phyloP scores from a whole-genome alignment of 2,797 vertebrate species.

The Columba guinea region DNA sequence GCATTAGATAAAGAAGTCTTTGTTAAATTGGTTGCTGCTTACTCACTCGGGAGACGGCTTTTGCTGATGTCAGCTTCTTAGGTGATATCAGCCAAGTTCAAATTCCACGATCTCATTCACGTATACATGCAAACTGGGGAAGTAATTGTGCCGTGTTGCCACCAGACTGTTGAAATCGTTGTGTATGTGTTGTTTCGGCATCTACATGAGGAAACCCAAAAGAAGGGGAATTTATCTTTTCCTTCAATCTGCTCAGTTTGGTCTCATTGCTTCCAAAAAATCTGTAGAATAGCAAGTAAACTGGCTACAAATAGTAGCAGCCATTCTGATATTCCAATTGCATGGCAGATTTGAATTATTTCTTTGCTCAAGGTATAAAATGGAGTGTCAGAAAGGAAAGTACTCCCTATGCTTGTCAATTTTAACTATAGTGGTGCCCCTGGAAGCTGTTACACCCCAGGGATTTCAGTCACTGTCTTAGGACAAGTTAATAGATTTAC shows the following conservation, averaged over 20 bases:
- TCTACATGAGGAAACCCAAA: neutral
- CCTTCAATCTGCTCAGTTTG: neutral
- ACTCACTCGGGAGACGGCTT: neutral
- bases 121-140: neutral
- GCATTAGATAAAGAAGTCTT: conserved; percentile 20
- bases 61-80: neutral
- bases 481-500: neutral
- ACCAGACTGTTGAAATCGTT: neutral
- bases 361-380: neutral
- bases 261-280: neutral
- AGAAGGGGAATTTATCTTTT: neutral
- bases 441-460: neutral
- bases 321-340: accelerated
- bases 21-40: conserved; percentile 21
- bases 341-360: neutral
- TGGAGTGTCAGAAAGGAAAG: neutral
- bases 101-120: neutral
- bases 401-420: accelerated
- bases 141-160: neutral
- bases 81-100: neutral
- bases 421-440: neutral
- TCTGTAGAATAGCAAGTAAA: neutral
- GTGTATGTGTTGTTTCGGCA: neutral
- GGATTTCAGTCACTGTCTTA: neutral
- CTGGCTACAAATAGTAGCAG: neutral